Conservation (phyloP, 2,888 invertebrate genomes). For the Torymus aiolomorphi region DNA sequence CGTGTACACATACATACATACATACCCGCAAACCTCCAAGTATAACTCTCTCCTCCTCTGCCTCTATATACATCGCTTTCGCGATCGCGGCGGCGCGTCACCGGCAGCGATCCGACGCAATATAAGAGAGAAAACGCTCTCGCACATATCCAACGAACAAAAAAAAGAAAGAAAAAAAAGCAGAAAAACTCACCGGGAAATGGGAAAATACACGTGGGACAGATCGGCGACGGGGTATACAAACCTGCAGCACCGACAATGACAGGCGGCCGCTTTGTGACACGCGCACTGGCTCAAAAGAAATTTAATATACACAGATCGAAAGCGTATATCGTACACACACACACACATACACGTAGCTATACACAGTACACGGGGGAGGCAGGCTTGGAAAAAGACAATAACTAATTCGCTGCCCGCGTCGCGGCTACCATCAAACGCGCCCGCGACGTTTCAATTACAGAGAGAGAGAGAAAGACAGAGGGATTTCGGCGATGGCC, state of each 20-base stretch:
- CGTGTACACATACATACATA: too few relatives aligned
- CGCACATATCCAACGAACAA: neutral
- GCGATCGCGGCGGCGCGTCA: constrained; percentile 36
- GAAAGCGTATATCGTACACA: neutral
- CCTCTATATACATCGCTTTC: constrained; percentile 17
- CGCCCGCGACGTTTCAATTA: constrained; percentile 64
- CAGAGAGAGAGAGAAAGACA: neutral
- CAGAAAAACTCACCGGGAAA: too few relatives aligned
- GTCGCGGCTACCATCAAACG: constrained; percentile 60
- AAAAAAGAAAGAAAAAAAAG: too few relatives aligned
- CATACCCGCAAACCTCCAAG: too few relatives aligned
- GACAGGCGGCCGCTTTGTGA: constrained; percentile 7
- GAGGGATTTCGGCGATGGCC: constrained; percentile 12
- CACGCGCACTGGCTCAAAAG: constrained; percentile 35
- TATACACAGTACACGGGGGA: too few relatives aligned
- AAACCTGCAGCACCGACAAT: constrained; percentile 19
- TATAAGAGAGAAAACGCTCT: constrained; percentile 15
- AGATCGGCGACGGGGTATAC: too few relatives aligned
- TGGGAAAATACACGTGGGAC: too few relatives aligned
- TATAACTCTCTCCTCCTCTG: neutral
- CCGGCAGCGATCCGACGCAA: constrained; percentile 29
- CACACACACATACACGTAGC: too few relatives aligned
- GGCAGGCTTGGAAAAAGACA: constrained; percentile 56
- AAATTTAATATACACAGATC: constrained; percentile 40
- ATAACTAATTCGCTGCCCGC: constrained; percentile 62